Percentiles rank a stretch among this genome's conserved stretches.
Evolutionary conservation across 2,113 vertebrate species (phyloP).

Genomic region (Saguinus midas): DNA sequence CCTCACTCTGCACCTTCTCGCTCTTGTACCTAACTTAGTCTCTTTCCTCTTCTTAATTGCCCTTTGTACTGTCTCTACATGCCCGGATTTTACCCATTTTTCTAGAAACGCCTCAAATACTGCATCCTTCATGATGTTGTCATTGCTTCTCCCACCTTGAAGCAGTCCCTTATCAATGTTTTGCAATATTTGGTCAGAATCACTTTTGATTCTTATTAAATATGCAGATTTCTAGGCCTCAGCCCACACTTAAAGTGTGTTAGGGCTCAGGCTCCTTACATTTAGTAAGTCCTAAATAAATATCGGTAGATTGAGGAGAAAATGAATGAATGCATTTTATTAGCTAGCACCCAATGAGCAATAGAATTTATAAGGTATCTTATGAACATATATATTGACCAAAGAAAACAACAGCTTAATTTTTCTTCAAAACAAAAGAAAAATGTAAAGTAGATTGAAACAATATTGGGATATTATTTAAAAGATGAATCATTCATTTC

Average conservation of each 20-base stretch:
- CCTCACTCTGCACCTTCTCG: background rate
- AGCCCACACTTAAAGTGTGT: background rate
- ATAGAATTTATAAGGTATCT: background rate
- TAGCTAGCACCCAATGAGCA: background rate
- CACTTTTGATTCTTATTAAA: background rate
- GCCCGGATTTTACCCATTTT: background rate
- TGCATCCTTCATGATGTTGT: background rate
- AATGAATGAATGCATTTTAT: background rate
- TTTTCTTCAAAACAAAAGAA: background rate
- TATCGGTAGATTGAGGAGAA: background rate
- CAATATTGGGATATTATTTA: background rate
- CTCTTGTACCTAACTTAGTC: background rate
- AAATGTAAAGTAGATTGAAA: background rate
- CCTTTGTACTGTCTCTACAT: background rate
- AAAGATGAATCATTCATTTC: background rate
- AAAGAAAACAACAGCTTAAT: background rate
- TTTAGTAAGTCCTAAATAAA: background rate
- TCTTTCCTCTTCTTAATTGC: background rate
- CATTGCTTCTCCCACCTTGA: background rate
- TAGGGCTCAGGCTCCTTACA: background rate
- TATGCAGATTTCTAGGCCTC: background rate
- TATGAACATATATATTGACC: background rate
- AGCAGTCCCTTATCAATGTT: background rate
- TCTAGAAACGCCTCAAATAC: background rate
- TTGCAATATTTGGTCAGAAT: background rate